Conservation (phyloP, 1,140 invertebrate genomes). For the Drosophila ogumai region DNA sequence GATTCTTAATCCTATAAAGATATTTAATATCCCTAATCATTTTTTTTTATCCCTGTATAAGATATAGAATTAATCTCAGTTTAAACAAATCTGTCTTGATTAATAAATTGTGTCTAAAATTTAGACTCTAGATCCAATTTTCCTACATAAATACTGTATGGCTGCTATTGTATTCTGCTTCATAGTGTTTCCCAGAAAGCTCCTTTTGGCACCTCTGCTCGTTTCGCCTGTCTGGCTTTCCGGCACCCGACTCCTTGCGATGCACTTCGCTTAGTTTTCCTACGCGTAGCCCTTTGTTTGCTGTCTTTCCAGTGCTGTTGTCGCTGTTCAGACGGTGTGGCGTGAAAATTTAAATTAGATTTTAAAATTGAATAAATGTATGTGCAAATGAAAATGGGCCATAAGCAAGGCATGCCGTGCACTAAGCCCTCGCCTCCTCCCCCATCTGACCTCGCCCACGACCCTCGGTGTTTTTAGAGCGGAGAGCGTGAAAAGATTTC, state of each 20-base stretch:
- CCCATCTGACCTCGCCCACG: background rate
- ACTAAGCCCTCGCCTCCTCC: background rate
- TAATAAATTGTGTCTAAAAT: no score
- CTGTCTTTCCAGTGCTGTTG: slow-evolving; percentile 15
- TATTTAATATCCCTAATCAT: background rate
- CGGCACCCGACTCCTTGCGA: slow-evolving; percentile 38
- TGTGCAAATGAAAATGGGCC: slow-evolving; percentile 73
- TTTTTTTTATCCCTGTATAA: background rate
- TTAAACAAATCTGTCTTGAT: background rate
- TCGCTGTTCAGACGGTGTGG: slow-evolving; percentile 49
- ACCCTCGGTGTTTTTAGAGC: slow-evolving; percentile 7
- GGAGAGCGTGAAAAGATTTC: slow-evolving; percentile 57
- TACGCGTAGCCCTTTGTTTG: slow-evolving; percentile 35
- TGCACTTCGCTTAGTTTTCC: slow-evolving; percentile 67
- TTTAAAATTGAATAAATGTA: slow-evolving; percentile 81
- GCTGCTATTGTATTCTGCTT: slow-evolving; percentile 4
- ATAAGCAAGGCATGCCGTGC: slow-evolving; percentile 51
- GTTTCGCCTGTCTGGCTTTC: slow-evolving; percentile 28
- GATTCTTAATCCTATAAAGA: background rate
- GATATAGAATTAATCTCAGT: background rate
- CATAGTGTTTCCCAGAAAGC: slow-evolving; percentile 2
- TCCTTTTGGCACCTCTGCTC: background rate
- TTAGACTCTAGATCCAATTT: no score
- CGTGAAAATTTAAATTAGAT: slow-evolving; percentile 81
- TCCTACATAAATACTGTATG: background rate